These are phyloP conservation scores for Apodemus speciosus DNA, from an alignment of 2,113 vertebrate genomes.

Conservation along the genomic window DNA sequence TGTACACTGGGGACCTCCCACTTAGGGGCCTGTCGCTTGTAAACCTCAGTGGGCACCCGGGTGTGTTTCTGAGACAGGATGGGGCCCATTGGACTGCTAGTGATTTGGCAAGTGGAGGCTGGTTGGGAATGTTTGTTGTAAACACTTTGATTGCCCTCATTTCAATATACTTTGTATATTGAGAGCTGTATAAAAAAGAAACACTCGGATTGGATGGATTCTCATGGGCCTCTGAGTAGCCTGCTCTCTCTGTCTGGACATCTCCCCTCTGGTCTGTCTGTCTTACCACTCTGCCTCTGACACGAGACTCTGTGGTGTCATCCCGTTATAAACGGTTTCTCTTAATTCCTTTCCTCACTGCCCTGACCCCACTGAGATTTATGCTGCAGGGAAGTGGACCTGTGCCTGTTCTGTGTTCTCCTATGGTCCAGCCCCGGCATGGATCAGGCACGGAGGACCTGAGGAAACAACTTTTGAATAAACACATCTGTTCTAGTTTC, in stretches of 20 bases:
- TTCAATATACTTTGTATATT: no score
- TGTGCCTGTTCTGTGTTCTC: accelerated
- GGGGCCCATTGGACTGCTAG: not conserved
- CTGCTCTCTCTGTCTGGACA: not conserved
- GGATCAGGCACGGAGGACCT: accelerated
- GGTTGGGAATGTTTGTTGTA: not conserved
- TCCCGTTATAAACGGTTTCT: not conserved
- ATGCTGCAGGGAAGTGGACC: accelerated
- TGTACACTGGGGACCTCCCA: not conserved
- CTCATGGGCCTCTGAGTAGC: not conserved
- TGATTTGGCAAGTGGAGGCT: not conserved
- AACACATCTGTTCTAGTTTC: not conserved
- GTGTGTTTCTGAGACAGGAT: not conserved
- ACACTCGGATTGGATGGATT: not conserved
- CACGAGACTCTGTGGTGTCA: accelerated
- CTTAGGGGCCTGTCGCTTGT: not conserved
- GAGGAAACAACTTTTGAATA: not conserved
- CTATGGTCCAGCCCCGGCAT: not conserved
- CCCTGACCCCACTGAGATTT: not conserved
- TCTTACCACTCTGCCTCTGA: not conserved
- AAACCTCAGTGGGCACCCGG: not conserved
- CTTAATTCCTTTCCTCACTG: not conserved
- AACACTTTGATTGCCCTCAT: not conserved
- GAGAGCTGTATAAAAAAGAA: not conserved
- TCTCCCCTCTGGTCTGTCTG: not conserved